Percentiles rank a stretch among this genome's conserved stretches.
Conservation (phyloP, 2,113 vertebrate genomes). For the Pholis gunnellus region DNA sequence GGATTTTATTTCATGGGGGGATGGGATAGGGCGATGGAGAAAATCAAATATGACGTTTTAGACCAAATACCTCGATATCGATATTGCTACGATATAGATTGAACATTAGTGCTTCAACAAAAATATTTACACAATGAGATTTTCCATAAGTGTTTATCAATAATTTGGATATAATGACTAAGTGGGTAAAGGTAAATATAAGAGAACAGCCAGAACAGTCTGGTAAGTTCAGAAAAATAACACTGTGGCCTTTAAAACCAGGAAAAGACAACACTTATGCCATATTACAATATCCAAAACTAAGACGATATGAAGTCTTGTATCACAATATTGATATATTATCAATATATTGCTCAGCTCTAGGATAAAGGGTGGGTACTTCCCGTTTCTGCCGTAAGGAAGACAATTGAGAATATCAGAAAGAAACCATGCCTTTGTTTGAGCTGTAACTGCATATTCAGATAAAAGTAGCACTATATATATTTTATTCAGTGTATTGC, state of each 20-base stretch:
- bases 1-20: slow-evolving; percentile 36
- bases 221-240: background rate
- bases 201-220: background rate
- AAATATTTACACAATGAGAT: background rate
- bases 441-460: slow-evolving; percentile 25
- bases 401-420: slow-evolving; percentile 16
- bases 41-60: background rate
- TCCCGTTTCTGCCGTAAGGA: background rate
- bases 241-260: background rate
- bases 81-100: background rate
- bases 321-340: background rate
- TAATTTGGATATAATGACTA: background rate
- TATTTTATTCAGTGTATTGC: background rate
- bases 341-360: background rate
- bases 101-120: background rate
- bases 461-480: background rate
- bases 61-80: background rate
- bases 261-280: too few relatives aligned
- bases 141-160: too few relatives aligned
- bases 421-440: slow-evolving; percentile 16
- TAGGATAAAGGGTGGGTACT: background rate
- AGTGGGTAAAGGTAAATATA: background rate
- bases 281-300: background rate
- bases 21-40: background rate
- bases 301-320: background rate